Evolutionary conservation across 2,113 vertebrate genomes (phyloP), one percentile per base, ranked within the genome.

Genomic region (Mormyrus lacerda): DNA sequence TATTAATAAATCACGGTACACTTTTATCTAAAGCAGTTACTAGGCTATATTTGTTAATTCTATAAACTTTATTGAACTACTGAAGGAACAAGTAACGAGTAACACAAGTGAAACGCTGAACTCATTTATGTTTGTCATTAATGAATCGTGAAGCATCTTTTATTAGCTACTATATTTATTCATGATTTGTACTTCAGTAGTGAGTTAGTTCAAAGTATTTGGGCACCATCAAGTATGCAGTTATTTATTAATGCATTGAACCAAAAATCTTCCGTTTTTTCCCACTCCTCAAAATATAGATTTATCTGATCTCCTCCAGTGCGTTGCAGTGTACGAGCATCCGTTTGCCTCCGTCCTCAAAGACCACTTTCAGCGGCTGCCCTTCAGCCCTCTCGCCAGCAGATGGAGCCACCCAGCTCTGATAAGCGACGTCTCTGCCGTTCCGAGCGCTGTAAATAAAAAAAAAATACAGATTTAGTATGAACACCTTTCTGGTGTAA

Each of bases 361-460:
- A 42, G 15, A 39, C 35, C 35, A 17, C 53, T 79, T 42, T 79
- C n/a, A 19, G 73, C 17, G 27, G 2, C 0, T 69, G 24, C 4
- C 87, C 3, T 91, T 79, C 15, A 53, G 31, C 9, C n/a, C 1
- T 55, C 55, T 89, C 11, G 91, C 93, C 92, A 91, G 90, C 92
- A 95, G 95, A 93, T 92, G 95, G 94, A 79, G 89, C 93, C 94
- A 90, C 91, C 27, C 82, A 88, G 93, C 93, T 93, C 69, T 48
- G 21, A 11, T 58, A 85, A 39, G 27, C 0, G 35, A 27, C 7
- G 87, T 51, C 69, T 27, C 35, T 15, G 17, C n/a, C 21, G 44
- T 11, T n/a, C n/a, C 27, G 61, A 79, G 15, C 31, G 35, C 35
- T 39, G 73, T 27, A 39, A 17, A 69, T 69, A 7, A 4, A 31